Conservation (phyloP, 2,797 vertebrate genomes). For the Pangasius mekongensis region DNA sequence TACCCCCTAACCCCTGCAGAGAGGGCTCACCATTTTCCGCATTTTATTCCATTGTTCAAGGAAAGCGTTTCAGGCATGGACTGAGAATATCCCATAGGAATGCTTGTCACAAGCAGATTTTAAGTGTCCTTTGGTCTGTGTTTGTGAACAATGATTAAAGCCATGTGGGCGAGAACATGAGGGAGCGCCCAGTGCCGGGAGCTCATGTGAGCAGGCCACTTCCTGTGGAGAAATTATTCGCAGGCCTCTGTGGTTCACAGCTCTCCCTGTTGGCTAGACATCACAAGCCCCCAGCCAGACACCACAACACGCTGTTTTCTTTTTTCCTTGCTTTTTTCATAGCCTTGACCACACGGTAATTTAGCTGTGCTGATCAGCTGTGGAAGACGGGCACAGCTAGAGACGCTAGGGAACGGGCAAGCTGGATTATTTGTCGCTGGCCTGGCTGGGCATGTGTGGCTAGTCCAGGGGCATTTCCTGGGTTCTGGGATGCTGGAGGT, state of each 20-base stretch:
- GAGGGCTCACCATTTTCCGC: neutral
- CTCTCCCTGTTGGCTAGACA: constrained; percentile 65
- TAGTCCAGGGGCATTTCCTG: constrained; percentile 20
- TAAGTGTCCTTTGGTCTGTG: constrained; percentile 46
- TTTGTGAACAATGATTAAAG: constrained; percentile 48
- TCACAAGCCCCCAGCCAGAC: constrained; percentile 65
- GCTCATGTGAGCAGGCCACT: constrained; percentile 57
- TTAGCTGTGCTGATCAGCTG: constrained; percentile 59
- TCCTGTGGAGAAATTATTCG: constrained; percentile 62
- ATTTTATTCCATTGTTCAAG: constrained; percentile 26
- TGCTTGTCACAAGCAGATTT: constrained; percentile 37
- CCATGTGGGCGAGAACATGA: constrained; percentile 44
- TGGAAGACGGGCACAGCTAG: constrained; percentile 31
- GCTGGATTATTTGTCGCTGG: constrained; percentile 21
- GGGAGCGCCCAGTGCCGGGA: constrained; percentile 48
- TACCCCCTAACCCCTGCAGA: constrained; percentile 5
- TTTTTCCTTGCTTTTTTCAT: constrained; percentile 57
- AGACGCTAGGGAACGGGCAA: constrained; percentile 22
- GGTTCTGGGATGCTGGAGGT: constrained; percentile 17
- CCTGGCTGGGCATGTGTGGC: neutral
- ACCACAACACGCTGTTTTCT: constrained; percentile 59
- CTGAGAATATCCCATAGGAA: constrained; percentile 31
- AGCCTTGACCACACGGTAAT: constrained; percentile 57
- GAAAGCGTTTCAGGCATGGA: constrained; percentile 25
- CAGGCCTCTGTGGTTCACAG: constrained; percentile 55